Evolutionary conservation across 1,140 invertebrate species (phyloP), one percentile per base, ranked within the genome.

Genomic region (Aphelenchoides besseyi): DNA sequence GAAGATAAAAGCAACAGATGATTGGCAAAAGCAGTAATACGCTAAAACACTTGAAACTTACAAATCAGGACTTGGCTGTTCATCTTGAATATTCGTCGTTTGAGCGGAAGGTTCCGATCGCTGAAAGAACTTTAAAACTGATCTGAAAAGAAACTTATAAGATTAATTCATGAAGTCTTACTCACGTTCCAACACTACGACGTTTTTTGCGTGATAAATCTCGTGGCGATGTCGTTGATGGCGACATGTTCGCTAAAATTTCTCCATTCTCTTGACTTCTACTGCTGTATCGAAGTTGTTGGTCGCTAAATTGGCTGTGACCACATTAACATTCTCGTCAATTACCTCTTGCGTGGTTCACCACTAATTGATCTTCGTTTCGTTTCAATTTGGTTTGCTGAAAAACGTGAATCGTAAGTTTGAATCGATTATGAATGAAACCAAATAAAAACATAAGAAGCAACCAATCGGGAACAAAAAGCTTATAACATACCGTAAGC

Each of bases 321-420:
- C 23, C 55, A 8, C 32, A 8, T 59, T 23, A 59, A 8, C 5
- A 41, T 41, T 5, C 5, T n/a, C n/a, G 5, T 5, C 55, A 28
- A 5, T 59, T 59, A 23, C 5, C 55, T 18, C 18, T 59, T 59
- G 16, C 23, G 5, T 33, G 55, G 55, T 59, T 18, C 55, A 8
- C 18, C 55, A 33, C 55, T 59, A 5, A 59, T 59, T 33, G 55
- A 59, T 33, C 55, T 5, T 5, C 55, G 55, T 59, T 59, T 59
- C 12, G 55, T 8, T 48, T 48, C 41, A 12, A 48, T 12, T 8
- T 59, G 5, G 5, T 59, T 5, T 12, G 55, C 55, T 59, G 18
- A 59, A 59, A 59, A 5, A 41, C 5, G n/a, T n/a, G 37, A 41
- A n/a, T 8, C n/a, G 37, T 8, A n/a, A n/a, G 37, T 41, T 8